Evolutionary conservation across 1,140 invertebrate genomes (phyloP).

Genomic region (Gryon sp.): DNA sequence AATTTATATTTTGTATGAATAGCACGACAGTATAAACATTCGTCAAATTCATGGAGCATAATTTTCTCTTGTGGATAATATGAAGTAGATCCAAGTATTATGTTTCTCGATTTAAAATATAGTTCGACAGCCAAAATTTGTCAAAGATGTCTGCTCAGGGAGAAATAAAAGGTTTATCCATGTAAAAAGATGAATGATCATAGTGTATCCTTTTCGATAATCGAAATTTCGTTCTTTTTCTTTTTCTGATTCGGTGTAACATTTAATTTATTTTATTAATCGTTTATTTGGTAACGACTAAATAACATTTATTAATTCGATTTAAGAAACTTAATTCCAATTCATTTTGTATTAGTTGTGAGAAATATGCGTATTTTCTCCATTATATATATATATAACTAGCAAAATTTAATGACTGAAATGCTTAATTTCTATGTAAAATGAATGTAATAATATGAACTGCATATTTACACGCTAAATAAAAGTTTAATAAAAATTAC

Average conservation of each 20-base stretch:
- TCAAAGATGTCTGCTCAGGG: conserved; percentile 15
- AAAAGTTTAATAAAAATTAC: too few species aligned
- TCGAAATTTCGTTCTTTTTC: neutral
- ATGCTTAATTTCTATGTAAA: too few species aligned
- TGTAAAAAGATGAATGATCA: neutral
- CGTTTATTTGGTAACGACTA: too few species aligned
- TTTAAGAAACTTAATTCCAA: too few species aligned
- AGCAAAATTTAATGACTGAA: too few species aligned
- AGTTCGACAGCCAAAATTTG: conserved; percentile 6
- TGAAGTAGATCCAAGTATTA: conserved; percentile 6
- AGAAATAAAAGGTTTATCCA: conserved; percentile 2
- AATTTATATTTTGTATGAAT: conserved; percentile 47
- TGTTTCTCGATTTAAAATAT: conserved; percentile 35
- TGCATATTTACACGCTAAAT: too few species aligned
- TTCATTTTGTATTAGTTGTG: too few species aligned
- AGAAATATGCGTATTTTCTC: too few species aligned
- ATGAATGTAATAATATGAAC: too few species aligned
- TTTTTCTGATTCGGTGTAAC: too few species aligned
- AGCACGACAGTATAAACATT: conserved; percentile 45
- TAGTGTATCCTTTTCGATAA: conserved; percentile 3
- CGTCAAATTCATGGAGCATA: conserved; percentile 33
- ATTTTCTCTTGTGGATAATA: conserved; percentile 34
- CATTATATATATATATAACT: too few species aligned
- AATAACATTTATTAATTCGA: too few species aligned
- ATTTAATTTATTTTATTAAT: conserved; percentile 4